These are phyloP conservation scores for Strix uralensis DNA, from an alignment of 2,113 vertebrate species.

Conservation along the genomic window DNA sequence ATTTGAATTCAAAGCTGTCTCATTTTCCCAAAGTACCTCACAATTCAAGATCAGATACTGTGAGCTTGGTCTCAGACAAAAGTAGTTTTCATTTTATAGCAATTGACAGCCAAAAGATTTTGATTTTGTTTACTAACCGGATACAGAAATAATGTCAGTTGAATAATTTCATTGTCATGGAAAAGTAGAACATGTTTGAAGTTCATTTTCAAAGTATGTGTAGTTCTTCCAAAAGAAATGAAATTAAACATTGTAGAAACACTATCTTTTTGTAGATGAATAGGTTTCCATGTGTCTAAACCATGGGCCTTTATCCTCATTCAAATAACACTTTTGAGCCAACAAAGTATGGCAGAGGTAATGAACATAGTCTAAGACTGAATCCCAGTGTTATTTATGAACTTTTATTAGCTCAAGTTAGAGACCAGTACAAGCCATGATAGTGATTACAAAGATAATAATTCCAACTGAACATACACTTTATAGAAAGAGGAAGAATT, in stretches of 20 bases:
- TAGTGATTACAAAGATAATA: background rate
- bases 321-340: background rate
- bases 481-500: background rate
- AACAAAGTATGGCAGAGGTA: background rate
- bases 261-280: background rate
- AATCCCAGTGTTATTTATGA: background rate
- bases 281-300: background rate
- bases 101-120: background rate
- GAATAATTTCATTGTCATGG: background rate
- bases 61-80: background rate
- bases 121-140: background rate
- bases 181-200: background rate
- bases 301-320: background rate
- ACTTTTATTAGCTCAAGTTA: background rate
- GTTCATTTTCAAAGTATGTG: background rate
- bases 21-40: background rate
- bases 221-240: background rate
- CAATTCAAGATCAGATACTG: background rate
- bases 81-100: background rate
- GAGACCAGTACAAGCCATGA: background rate
- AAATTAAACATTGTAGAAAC: background rate
- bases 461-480: background rate
- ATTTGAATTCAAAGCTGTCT: background rate
- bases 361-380: background rate
- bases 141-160: background rate